These are phyloP conservation scores for Chaenogobius annularis DNA, from an alignment of 2,113 vertebrate species.

Conservation along the genomic window DNA sequence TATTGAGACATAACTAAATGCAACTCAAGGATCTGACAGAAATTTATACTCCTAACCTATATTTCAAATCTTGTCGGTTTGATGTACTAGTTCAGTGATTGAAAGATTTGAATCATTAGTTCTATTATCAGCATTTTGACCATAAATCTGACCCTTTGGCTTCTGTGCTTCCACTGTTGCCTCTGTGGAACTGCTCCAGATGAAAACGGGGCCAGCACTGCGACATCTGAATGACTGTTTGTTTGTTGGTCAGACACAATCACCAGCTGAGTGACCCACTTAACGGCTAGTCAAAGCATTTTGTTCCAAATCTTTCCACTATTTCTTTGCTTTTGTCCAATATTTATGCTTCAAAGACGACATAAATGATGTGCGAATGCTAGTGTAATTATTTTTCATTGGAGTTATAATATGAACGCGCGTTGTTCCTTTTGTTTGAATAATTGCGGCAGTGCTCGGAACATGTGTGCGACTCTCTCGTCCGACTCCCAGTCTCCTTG, in stretches of 20 bases:
- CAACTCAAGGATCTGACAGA: not conserved
- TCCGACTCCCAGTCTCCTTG: conserved; percentile 56
- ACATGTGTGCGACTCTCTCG: conserved; percentile 50
- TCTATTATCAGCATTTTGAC: not conserved
- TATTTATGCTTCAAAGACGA: conserved; percentile 38
- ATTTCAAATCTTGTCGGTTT: not conserved
- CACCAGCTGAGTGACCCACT: conserved; percentile 73
- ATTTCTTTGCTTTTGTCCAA: conserved; percentile 37
- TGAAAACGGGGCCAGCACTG: conserved; percentile 66
- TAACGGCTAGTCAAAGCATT: conserved; percentile 61
- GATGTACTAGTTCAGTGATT: not conserved
- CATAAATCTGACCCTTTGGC: conserved; percentile 58
- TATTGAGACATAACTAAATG: not conserved
- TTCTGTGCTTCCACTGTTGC: conserved; percentile 65
- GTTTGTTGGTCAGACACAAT: conserved; percentile 76
- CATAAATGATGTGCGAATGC: conserved; percentile 45
- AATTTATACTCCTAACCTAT: not conserved
- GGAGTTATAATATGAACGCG: conserved; percentile 31
- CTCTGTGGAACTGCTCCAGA: conserved; percentile 72
- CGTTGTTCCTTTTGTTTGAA: conserved; percentile 52
- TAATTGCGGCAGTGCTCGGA: conserved; percentile 51
- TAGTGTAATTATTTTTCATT: conserved; percentile 41
- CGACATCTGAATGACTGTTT: conserved; percentile 74
- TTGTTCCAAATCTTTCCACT: conserved; percentile 42
- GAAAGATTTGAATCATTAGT: not conserved